Percentiles rank a stretch among this genome's conserved stretches.
Evolutionary conservation across 2,888 invertebrate species (phyloP).

Genomic region (Xestia sexstrigata): DNA sequence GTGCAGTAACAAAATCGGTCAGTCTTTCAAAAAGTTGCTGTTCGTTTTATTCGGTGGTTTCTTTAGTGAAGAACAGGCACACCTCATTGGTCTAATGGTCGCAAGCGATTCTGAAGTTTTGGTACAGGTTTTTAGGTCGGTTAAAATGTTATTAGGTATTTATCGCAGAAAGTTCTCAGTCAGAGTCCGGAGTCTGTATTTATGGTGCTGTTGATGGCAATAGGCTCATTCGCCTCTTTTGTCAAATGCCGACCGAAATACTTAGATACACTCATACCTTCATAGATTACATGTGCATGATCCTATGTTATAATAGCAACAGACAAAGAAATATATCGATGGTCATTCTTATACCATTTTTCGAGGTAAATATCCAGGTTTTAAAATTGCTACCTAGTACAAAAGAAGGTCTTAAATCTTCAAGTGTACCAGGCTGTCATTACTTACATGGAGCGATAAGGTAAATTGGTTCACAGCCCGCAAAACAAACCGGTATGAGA

Average conservation of each 20-base stretch:
- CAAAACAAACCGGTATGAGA: constrained; percentile 56
- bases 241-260: neutral
- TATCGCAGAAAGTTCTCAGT: neutral
- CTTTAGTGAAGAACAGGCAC: no score
- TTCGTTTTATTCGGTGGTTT: neutral
- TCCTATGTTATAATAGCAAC: neutral
- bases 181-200: neutral
- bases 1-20: neutral
- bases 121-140: neutral
- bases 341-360: neutral
- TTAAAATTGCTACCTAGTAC: neutral
- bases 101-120: neutral
- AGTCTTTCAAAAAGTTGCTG: neutral
- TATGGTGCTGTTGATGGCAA: neutral
- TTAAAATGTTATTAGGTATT: neutral
- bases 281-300: neutral
- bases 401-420: constrained; percentile 21
- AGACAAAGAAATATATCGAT: neutral
- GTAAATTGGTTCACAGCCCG: constrained; percentile 52
- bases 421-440: constrained; percentile 39
- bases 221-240: neutral
- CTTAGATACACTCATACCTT: neutral
- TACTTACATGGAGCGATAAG: constrained; percentile 50
- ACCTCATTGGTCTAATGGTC: neutral
- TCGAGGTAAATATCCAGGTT: no score